phyloP scores from a whole-genome alignment of 2,797 vertebrate species.

The Xerus rutilus region DNA sequence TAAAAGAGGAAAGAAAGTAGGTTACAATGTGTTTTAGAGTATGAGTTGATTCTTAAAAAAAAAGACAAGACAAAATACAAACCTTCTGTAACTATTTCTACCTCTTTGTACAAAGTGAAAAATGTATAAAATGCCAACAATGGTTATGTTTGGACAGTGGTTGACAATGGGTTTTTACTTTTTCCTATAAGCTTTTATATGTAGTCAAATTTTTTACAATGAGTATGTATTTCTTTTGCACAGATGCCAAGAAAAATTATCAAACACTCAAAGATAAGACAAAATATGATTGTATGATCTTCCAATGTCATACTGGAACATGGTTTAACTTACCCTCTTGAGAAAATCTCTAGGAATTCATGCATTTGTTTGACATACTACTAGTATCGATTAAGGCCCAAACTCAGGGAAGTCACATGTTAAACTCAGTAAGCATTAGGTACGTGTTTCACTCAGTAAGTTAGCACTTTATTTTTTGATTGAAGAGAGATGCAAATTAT shows the following conservation, averaged over 20 bases:
- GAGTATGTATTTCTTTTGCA: not conserved
- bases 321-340: not conserved
- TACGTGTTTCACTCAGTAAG: not conserved
- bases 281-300: not conserved
- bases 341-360: not conserved
- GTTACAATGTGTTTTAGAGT: constrained; percentile 30
- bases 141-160: not conserved
- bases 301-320: not conserved
- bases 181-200: not conserved
- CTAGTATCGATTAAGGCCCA: not conserved
- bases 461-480: not conserved
- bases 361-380: not conserved
- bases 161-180: not conserved
- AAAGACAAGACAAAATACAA: constrained; percentile 30
- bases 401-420: constrained; percentile 20
- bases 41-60: not conserved
- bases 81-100: constrained; percentile 22
- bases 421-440: too few species aligned
- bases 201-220: not conserved
- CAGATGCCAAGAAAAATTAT: constrained; percentile 33
- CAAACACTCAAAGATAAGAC: constrained; percentile 26
- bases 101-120: constrained; percentile 27
- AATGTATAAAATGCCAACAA: not conserved
- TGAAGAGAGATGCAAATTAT: not conserved
- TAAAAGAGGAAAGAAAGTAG: constrained; percentile 47